These are phyloP conservation scores for Tupaia tana DNA, from an alignment of 2,113 vertebrate genomes.

Conservation along the genomic window DNA sequence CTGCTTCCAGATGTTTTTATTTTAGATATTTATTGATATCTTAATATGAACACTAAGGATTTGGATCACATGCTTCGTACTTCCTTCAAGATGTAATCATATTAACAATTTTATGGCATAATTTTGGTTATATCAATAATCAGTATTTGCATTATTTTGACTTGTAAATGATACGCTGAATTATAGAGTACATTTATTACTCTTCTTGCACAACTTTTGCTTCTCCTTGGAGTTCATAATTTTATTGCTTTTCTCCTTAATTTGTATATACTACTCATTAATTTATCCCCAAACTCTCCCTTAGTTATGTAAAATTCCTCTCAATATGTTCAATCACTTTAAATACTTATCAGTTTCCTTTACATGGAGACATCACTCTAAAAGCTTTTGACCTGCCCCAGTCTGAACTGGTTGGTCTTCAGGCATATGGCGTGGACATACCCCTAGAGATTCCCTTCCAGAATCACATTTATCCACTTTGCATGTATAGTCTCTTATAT, in stretches of 20 bases:
- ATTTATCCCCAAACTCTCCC: background rate
- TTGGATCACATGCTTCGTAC: background rate
- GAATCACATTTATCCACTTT: background rate
- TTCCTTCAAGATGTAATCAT: constrained; percentile 3
- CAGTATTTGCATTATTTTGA: constrained; percentile 11
- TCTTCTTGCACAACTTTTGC: background rate
- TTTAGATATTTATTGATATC: background rate
- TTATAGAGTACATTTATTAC: background rate
- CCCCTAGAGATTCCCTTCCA: background rate
- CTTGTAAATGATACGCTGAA: constrained; percentile 8
- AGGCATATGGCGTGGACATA: background rate
- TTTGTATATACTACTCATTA: background rate
- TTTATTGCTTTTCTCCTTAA: background rate
- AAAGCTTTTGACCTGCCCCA: background rate
- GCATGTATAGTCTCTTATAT: background rate
- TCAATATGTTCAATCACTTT: background rate
- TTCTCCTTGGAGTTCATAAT: background rate
- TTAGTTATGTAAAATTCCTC: background rate
- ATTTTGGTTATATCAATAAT: constrained; percentile 1
- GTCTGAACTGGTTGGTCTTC: background rate
- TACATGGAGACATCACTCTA: background rate
- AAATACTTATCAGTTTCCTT: background rate
- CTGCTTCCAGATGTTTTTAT: background rate
- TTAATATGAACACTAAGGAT: background rate
- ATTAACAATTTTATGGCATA: background rate